Evolutionary conservation across 2,797 vertebrate species (phyloP).

Genomic region (Synaphobranchus kaupii): DNA sequence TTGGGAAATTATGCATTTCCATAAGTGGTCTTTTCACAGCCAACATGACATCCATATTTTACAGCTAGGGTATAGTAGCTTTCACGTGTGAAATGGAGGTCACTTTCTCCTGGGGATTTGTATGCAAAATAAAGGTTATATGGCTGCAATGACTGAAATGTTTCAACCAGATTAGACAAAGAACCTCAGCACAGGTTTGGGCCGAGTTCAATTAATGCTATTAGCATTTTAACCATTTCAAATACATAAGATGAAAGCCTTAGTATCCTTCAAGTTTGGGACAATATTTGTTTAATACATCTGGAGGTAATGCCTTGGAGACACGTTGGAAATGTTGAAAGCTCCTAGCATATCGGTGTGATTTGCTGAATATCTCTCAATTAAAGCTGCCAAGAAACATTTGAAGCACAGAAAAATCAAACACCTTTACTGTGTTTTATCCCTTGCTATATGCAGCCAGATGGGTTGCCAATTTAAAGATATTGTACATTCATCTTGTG

Average conservation of each 20-base stretch:
- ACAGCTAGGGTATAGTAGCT: neutral
- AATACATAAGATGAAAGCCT: neutral
- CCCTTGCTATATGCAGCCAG: no score
- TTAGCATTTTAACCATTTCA: neutral
- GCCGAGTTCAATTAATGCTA: conserved; percentile 7
- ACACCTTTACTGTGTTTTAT: no score
- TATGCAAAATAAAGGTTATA: neutral
- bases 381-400: no score
- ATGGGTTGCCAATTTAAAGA: no score
- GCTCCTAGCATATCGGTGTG: no score
- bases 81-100: neutral
- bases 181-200: neutral
- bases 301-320: no score
- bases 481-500: no score
- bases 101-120: neutral
- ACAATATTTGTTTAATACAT: neutral
- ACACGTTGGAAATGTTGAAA: no score
- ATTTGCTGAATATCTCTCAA: no score
- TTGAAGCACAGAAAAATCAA: no score
- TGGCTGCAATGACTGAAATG: neutral
- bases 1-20: neutral
- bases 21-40: neutral
- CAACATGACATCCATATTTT: neutral
- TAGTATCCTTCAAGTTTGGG: neutral
- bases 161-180: neutral